phyloP scores from a whole-genome alignment of 2,113 vertebrate species.

The Theropithecus gelada region DNA sequence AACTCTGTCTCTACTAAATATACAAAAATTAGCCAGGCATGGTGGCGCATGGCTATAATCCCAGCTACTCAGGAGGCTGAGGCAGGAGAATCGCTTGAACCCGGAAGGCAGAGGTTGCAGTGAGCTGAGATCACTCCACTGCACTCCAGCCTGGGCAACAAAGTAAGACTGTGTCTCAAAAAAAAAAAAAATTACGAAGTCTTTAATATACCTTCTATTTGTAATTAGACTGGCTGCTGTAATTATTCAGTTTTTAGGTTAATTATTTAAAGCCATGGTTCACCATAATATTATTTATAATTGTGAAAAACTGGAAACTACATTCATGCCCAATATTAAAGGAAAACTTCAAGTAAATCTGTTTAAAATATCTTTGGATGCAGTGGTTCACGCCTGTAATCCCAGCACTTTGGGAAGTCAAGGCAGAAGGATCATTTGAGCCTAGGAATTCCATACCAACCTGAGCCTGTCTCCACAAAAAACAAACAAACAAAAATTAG shows the following conservation, averaged over 20 bases:
- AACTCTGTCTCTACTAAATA: neutral
- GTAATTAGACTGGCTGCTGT: neutral
- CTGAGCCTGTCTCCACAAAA: neutral
- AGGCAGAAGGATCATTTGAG: neutral
- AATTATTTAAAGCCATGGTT: neutral
- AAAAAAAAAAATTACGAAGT: neutral
- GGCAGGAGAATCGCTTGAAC: neutral
- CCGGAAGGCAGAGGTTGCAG: neutral
- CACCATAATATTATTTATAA: neutral
- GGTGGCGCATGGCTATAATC: neutral
- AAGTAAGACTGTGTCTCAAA: neutral
- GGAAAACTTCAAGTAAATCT: neutral
- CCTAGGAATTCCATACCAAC: neutral
- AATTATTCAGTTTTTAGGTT: slow-evolving; percentile 8
- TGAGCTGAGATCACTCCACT: neutral
- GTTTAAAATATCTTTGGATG: neutral
- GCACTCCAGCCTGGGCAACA: neutral
- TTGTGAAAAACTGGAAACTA: slow-evolving; percentile 28
- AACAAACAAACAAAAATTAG: neutral
- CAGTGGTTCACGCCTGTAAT: neutral
- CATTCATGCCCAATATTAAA: neutral
- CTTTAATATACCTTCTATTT: neutral
- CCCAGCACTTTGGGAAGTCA: neutral
- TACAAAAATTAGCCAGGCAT: neutral
- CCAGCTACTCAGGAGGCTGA: neutral